Percentiles rank a stretch among this genome's conserved stretches.
phyloP scores from a whole-genome alignment of 1,140 invertebrate genomes.

The Hyphantria cunea region DNA sequence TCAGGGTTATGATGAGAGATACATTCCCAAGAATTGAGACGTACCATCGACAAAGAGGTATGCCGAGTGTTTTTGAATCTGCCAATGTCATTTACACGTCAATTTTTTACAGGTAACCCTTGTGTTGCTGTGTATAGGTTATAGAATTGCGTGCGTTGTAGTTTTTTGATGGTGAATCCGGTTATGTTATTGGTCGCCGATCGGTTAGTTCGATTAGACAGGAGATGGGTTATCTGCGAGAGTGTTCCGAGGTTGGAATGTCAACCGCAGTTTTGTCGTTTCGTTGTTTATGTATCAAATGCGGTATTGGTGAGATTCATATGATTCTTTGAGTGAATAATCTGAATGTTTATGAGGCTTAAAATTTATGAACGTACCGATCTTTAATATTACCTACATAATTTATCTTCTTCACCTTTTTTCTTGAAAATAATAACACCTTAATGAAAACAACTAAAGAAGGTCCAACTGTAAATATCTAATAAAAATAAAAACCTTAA shows the following conservation, averaged over 20 bases:
- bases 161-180: constrained; percentile 1
- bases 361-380: not conserved
- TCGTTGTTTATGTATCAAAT: constrained; percentile 52
- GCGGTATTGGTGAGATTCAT: constrained; percentile 31
- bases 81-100: not conserved
- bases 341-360: not conserved
- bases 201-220: constrained; percentile 56
- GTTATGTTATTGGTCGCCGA: constrained; percentile 34
- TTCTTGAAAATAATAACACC: no score
- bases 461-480: no score
- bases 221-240: constrained; percentile 62
- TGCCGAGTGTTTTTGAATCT: constrained; percentile 45
- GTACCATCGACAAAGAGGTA: constrained; percentile 59
- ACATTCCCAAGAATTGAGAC: constrained; percentile 64
- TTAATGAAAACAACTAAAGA: no score
- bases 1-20: constrained; percentile 49
- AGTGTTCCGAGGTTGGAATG: constrained; percentile 63
- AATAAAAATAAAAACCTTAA: no score
- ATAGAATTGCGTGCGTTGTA: not conserved
- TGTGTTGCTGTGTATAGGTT: not conserved
- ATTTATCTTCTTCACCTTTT: no score
- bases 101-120: not conserved
- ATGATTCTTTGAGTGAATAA: constrained; percentile 1
- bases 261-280: constrained; percentile 47
- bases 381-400: no score